Evolutionary conservation across 2,113 vertebrate species (phyloP).

Genomic region (Myiozetetes cayanensis): DNA sequence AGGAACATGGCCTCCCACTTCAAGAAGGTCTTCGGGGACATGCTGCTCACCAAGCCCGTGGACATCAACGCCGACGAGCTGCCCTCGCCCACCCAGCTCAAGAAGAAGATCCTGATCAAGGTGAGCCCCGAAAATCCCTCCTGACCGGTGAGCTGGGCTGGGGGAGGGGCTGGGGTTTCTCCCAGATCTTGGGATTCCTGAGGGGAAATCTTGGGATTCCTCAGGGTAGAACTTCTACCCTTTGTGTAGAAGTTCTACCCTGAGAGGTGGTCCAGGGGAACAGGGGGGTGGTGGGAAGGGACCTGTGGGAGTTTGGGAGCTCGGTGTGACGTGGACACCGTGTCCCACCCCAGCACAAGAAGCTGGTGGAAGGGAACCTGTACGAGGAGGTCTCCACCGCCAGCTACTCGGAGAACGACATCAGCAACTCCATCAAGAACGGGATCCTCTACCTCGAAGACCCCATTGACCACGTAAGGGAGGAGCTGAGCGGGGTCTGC

Average conservation of each 20-base stretch:
- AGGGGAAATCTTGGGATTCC: too few species aligned
- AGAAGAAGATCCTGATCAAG: constrained; percentile 89
- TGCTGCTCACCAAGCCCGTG: constrained; percentile 85
- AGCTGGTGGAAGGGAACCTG: constrained; percentile 84
- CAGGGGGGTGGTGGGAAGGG: not conserved
- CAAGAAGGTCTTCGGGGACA: constrained; percentile 88
- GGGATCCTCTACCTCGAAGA: constrained; percentile 88
- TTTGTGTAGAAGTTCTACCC: too few species aligned
- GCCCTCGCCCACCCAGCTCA: constrained; percentile 83
- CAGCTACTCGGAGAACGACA: constrained; percentile 87
- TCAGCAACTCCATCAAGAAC: constrained; percentile 89
- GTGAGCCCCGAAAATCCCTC: constrained; percentile 5
- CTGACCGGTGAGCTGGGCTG: not conserved
- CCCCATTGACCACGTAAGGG: constrained; percentile 83
- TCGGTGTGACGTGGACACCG: not conserved
- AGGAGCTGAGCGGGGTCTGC: not conserved
- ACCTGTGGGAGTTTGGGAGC: not conserved
- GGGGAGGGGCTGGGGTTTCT: not conserved
- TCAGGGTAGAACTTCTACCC: too few species aligned
- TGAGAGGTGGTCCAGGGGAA: too few species aligned
- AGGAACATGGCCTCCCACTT: constrained; percentile 89
- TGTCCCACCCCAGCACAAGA: constrained; percentile 80
- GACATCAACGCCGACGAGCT: constrained; percentile 82
- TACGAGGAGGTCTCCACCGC: constrained; percentile 83
- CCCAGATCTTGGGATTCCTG: not conserved